A percentile compares a stretch with the other conserved stretches of the same genome.
Evolutionary conservation across 35 echinoderm and acorn worm species (phyloP).

Genomic region (Acanthaster planci): DNA sequence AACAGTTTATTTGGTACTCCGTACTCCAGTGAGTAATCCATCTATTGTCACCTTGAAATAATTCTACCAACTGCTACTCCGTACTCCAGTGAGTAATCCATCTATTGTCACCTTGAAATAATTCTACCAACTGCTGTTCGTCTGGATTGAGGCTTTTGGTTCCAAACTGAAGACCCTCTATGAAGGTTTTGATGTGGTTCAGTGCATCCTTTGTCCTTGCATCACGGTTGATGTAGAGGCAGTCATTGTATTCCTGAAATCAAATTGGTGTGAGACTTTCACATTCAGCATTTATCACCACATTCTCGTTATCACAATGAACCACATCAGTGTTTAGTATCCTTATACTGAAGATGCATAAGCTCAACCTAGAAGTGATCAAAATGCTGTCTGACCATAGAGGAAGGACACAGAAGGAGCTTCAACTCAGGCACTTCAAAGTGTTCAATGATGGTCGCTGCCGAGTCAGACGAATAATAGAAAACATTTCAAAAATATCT

Average conservation of each 20-base stretch:
- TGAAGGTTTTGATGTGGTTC: constrained; percentile 25
- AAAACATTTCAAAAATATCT: too few species aligned
- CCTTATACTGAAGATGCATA: not conserved
- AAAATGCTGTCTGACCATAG: too few species aligned
- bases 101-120: constrained; percentile 55
- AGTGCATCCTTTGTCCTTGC: constrained; percentile 54
- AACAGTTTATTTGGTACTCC: too few species aligned
- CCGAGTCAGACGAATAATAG: too few species aligned
- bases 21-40: not conserved
- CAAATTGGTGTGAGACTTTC: not conserved
- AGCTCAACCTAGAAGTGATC: too few species aligned
- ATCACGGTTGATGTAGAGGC: constrained; percentile 67
- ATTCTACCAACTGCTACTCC: not conserved
- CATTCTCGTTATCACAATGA: too few species aligned
- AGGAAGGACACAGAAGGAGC: too few species aligned
- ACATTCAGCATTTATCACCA: not conserved
- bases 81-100: not conserved
- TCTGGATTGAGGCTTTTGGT: not conserved
- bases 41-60: constrained; percentile 55
- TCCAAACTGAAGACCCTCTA: not conserved
- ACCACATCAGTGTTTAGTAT: too few species aligned
- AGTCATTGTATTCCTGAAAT: constrained; percentile 52
- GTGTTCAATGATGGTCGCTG: too few species aligned
- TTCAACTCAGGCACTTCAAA: too few species aligned
- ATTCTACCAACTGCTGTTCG: constrained; percentile 3